A percentile compares a stretch with the other conserved stretches of the same genome.
These are phyloP conservation scores for Typhlomys cinereus DNA, from an alignment of 2,113 vertebrate species.

Conservation along the genomic window DNA sequence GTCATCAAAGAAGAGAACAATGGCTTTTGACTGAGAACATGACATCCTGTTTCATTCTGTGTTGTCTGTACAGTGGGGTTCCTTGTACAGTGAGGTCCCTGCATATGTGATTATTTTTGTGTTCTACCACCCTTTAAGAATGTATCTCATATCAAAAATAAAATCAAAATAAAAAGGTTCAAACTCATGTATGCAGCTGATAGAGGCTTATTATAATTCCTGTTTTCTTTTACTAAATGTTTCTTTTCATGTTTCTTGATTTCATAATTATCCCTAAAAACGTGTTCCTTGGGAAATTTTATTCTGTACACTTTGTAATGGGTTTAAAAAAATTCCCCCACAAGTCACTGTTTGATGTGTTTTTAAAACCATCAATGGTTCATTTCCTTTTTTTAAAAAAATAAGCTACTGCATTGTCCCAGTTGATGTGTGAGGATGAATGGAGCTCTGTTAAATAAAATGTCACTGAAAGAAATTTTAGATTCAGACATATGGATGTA, in stretches of 20 bases:
- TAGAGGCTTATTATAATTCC: background rate
- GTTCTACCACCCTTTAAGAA: constrained; percentile 55
- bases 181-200: constrained; percentile 40
- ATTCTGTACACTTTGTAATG: constrained; percentile 59
- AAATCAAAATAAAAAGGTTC: too few species aligned
- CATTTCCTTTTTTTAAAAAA: constrained; percentile 61
- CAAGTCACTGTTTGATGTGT: constrained; percentile 69
- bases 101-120: too few species aligned
- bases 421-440: constrained; percentile 75
- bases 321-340: constrained; percentile 68
- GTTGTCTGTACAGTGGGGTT: background rate
- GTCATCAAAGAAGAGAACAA: constrained; percentile 28
- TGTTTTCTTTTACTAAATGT: constrained; percentile 59
- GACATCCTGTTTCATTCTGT: constrained; percentile 4
- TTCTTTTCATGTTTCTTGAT: constrained; percentile 58
- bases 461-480: constrained; percentile 78
- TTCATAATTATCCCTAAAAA: constrained; percentile 57
- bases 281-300: constrained; percentile 59
- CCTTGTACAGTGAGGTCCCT: background rate
- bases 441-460: constrained; percentile 81
- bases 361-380: constrained; percentile 70
- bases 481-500: constrained; percentile 75
- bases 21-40: background rate
- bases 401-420: constrained; percentile 62
- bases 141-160: constrained; percentile 33